Percentiles rank a stretch among this genome's conserved stretches.
phyloP scores from a whole-genome alignment of 2,888 invertebrate species.

The Brenthis ino region DNA sequence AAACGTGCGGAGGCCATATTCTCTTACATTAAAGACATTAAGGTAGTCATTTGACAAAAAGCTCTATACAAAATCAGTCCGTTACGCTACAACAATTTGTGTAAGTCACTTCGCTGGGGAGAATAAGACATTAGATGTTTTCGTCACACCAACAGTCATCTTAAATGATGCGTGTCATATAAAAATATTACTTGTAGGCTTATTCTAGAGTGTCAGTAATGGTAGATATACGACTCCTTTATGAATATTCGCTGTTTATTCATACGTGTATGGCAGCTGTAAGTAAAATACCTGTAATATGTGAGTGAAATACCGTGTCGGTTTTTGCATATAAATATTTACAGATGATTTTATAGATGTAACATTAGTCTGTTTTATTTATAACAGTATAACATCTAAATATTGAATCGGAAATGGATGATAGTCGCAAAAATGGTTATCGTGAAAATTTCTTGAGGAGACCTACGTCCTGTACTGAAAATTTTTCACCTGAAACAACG shows the following conservation, averaged over 20 bases:
- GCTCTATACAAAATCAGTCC: constrained; percentile 52
- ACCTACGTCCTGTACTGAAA: too few relatives aligned
- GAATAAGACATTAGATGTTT: constrained; percentile 55
- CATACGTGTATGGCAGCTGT: too few relatives aligned
- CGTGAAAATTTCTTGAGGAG: too few relatives aligned
- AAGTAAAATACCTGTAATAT: too few relatives aligned
- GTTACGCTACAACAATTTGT: constrained; percentile 58
- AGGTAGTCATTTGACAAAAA: constrained; percentile 49
- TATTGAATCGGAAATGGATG: too few relatives aligned
- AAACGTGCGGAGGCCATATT: constrained; percentile 7
- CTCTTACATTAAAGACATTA: constrained; percentile 13
- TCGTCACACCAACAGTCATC: constrained; percentile 60
- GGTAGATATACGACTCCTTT: not conserved
- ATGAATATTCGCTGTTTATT: not conserved
- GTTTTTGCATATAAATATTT: too few relatives aligned
- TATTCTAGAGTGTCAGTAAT: not conserved
- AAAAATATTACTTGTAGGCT: constrained; percentile 20
- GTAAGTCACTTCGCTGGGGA: constrained; percentile 45
- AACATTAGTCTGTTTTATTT: too few relatives aligned
- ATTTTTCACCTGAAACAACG: too few relatives aligned
- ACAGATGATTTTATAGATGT: too few relatives aligned
- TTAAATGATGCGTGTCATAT: constrained; percentile 51
- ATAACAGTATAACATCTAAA: too few relatives aligned
- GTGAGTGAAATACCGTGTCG: too few relatives aligned
- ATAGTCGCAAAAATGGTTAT: too few relatives aligned